Evolutionary conservation across 92 coral and sea anemone species (phyloP), one percentile per base, ranked within the genome.

Genomic region (Umimayanthus kanabou): DNA sequence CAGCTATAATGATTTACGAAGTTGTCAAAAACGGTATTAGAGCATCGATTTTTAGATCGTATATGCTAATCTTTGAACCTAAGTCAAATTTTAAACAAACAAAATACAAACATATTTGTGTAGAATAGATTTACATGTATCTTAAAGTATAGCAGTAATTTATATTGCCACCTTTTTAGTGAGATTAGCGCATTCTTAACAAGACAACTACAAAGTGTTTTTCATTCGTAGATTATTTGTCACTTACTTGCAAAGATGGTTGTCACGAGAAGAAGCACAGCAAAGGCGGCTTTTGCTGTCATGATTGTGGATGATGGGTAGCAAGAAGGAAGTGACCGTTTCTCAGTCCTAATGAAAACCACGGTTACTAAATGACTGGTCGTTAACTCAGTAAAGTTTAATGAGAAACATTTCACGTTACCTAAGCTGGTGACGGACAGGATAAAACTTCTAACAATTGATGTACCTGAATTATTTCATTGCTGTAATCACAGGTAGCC

Each of bases 311-410:
- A 71, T 3, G 18, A 28, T 29, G 39, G 40, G 40, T 26, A 20
- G 76, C 37, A 71, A 71, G 76, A 5, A 70, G 74, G 74, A 70
- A 70, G 74, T 70, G 26, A 25, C 39, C 39, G 14, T 5, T n/a
- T 70, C 30, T 70, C 76, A 1, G 76, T 71, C 15, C 40, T 25
- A 28, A 25, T 28, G 76, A 8, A 25, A 25, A 25, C 39, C 39
- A 25, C 18, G 40, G 39, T 71, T 71, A 28, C 37, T 25, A 28
- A 71, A 28, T 71, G 39, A 71, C 76, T 71, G 76, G 76, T 14
- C 18, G 76, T 29, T 71, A 18, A 20, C 39, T 71, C 76, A 71
- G 76, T 71, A 71, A 71, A 71, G 40, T 71, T 71, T 71, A 71
- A 71, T 71, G 76, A 28, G 74, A 71, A 71, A 28, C 76, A 28